These are phyloP conservation scores for Saimiri boliviensis DNA, from an alignment of 2,113 vertebrate species.

Conservation along the genomic window DNA sequence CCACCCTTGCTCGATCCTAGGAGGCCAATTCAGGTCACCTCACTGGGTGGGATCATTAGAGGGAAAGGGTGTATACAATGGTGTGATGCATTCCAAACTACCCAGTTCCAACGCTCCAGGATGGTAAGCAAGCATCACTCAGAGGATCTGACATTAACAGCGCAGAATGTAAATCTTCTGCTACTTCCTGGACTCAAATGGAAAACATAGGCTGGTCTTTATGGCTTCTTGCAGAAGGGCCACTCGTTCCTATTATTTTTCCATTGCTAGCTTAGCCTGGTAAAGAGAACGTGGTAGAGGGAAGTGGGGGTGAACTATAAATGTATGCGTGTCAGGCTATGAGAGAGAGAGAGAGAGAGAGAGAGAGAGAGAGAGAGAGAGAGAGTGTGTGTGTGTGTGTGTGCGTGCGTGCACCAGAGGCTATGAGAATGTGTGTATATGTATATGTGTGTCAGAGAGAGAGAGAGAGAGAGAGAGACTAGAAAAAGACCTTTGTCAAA, in stretches of 20 bases:
- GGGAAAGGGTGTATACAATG: neutral
- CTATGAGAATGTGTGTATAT: neutral
- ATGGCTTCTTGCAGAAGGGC: neutral
- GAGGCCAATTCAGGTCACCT: slow-evolving; percentile 68
- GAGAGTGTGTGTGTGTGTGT: neutral
- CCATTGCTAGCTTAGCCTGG: neutral
- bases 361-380: too few species aligned
- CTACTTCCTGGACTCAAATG: neutral
- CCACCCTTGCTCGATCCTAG: neutral
- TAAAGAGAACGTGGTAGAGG: neutral
- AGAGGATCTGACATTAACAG: neutral
- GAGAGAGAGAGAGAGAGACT: neutral
- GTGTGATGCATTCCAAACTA: neutral
- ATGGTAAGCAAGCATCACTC: neutral
- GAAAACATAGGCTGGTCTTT: neutral
- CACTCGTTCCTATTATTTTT: neutral
- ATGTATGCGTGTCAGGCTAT: neutral
- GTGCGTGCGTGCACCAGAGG: neutral
- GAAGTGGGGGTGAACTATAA: neutral
- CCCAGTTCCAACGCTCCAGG: neutral
- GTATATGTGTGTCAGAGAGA: neutral
- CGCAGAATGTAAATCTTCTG: neutral
- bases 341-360: too few species aligned
- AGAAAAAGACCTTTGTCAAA: neutral
- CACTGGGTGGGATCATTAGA: slow-evolving; percentile 45